phyloP scores from a whole-genome alignment of 1,140 invertebrate genomes.

The Macrostomum lignano region DNA sequence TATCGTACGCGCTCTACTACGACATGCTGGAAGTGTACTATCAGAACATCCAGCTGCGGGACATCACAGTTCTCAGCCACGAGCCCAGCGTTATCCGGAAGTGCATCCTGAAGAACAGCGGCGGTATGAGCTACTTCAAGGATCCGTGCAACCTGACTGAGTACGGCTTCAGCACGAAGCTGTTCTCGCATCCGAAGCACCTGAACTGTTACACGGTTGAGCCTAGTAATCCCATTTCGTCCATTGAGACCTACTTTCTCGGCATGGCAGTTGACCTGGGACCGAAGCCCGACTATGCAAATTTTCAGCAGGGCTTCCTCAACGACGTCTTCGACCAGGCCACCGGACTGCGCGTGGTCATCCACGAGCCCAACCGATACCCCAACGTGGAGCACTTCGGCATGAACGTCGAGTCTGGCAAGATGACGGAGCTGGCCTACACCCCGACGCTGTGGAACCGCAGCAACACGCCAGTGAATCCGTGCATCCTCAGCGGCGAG shows the following conservation, averaged over 20 bases:
- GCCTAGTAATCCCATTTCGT: neutral
- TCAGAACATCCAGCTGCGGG: neutral
- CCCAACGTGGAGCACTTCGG: constrained; percentile 1
- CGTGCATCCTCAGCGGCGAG: constrained; percentile 1
- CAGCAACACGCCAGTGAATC: neutral
- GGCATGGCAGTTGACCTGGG: neutral
- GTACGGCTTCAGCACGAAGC: neutral
- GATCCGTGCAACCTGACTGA: neutral
- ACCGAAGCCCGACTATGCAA: neutral
- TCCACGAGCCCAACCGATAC: neutral
- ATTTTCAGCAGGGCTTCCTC: neutral
- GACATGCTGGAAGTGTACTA: neutral
- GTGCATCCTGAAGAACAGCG: neutral
- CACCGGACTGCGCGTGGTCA: constrained; percentile 1
- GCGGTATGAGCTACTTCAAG: neutral
- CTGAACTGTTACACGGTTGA: constrained; percentile 3
- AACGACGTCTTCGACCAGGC: neutral
- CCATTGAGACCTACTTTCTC: neutral
- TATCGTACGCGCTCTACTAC: neutral
- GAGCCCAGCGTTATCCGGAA: neutral
- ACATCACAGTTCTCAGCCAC: neutral
- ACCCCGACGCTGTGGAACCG: constrained; percentile 1
- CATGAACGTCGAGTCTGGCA: constrained; percentile 5
- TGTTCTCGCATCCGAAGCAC: constrained; percentile 1
- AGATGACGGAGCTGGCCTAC: constrained; percentile 4